Percentiles rank a stretch among this genome's conserved stretches.
Evolutionary conservation across 1,140 invertebrate species (phyloP).

Genomic region (Micrasema minimum): DNA sequence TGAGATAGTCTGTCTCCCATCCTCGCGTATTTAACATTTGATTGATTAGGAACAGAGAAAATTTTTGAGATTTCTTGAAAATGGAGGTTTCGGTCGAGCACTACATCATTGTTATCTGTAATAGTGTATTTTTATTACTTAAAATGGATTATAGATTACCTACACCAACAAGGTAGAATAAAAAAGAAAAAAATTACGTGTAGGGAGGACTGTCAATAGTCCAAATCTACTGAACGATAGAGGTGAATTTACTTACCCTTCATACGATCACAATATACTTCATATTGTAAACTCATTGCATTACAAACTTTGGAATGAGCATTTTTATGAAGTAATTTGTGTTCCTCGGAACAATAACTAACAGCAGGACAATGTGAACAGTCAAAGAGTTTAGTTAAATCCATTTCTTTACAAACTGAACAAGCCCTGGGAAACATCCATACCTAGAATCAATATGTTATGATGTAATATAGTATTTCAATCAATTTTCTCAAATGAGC

Average conservation of each 20-base stretch:
- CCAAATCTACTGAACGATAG: no score
- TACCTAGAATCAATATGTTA: slow-evolving; percentile 48
- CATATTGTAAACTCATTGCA: slow-evolving; percentile 51
- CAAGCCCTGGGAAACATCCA: slow-evolving; percentile 58
- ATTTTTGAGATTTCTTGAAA: slow-evolving; percentile 27
- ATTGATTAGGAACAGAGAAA: not conserved
- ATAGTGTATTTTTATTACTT: slow-evolving; percentile 5
- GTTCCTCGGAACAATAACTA: slow-evolving; percentile 56
- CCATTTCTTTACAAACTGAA: slow-evolving; percentile 53
- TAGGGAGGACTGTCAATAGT: no score
- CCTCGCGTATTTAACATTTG: slow-evolving; percentile 8
- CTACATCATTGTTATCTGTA: slow-evolving; percentile 12
- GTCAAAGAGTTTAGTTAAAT: slow-evolving; percentile 44
- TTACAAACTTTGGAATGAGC: slow-evolving; percentile 54
- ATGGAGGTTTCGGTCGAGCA: slow-evolving; percentile 1
- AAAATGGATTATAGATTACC: no score
- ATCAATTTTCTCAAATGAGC: not conserved
- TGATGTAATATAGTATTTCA: not conserved
- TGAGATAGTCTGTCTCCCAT: slow-evolving; percentile 45
- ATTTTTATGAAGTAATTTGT: slow-evolving; percentile 50
- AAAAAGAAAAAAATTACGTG: no score
- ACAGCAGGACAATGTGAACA: slow-evolving; percentile 55
- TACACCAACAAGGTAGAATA: no score
- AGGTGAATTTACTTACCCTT: slow-evolving; percentile 32
- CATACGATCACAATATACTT: slow-evolving; percentile 40